Evolutionary conservation across 1,140 invertebrate species (phyloP), one percentile per base, ranked within the genome.

Genomic region (Cephus cinctus): DNA sequence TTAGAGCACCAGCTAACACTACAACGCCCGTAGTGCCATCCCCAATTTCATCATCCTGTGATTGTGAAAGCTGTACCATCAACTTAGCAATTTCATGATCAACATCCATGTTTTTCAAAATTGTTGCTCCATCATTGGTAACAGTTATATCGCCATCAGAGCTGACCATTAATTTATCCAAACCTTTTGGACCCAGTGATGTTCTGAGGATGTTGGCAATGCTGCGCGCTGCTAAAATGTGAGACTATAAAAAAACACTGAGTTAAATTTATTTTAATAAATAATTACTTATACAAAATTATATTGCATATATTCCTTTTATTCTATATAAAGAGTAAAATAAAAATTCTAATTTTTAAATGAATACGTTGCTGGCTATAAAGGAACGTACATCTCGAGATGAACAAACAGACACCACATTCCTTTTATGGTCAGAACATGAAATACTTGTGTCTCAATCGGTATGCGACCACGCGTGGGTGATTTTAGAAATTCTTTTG

Each of bases 21-120:
- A 99, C 97, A 64, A 99, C 98, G 18, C 97, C 97, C 43, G 98
- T 99, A 9, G 98, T 99, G 30, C 98, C 98, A 82, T 99, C 98
- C 16, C 98, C 97, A 69, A 99, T 99, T 81, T 99, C 98, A 80
- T 98, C 95, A 78, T 99, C 98, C 73, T 99, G 97, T 47, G 96
- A 98, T 73, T 99, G 95, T 9, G 94, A 96, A 32, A 99, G 76
- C 67, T 99, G 94, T 11, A 99, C 97, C 85, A 99, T 90, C 3
- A 99, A 76, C 69, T 98, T 99, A 19, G 94, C 97, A 65, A 99
- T 95, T 81, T 98, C 90, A 76, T 99, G 96, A 14, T 98, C 94
- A 9, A 99, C 94, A 78, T 99, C 96, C 98, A 99, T 99, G 70
- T 94, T 83, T 72, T 98, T 95, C 43, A 99, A 80, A 59, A 99